These are phyloP conservation scores for Chaetophractus vellerosus DNA, from an alignment of 2,797 vertebrate genomes.

Conservation along the genomic window DNA sequence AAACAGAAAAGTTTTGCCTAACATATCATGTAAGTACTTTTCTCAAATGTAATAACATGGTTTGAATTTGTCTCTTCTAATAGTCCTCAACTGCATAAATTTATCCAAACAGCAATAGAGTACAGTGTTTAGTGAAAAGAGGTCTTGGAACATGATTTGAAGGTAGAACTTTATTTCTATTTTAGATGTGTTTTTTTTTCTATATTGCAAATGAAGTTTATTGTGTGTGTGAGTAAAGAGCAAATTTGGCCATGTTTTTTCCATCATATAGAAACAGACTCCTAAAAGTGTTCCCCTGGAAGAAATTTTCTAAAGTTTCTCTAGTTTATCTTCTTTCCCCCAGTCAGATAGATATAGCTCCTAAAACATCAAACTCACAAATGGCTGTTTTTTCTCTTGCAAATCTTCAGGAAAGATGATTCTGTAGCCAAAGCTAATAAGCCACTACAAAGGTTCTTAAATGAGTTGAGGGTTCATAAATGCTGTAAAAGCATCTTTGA, in stretches of 20 bases:
- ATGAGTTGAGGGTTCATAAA: not conserved
- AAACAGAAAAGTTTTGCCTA: not conserved
- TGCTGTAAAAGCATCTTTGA: not conserved
- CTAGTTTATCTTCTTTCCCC: not conserved
- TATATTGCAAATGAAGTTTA: not conserved
- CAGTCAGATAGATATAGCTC: not conserved
- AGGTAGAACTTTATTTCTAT: slow-evolving; percentile 53
- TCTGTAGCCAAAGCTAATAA: not conserved
- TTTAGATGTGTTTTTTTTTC: slow-evolving; percentile 11
- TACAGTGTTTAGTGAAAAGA: not conserved
- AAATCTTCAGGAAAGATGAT: not conserved
- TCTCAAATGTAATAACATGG: not conserved
- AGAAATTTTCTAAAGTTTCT: not conserved
- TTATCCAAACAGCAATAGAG: not conserved
- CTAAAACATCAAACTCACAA: not conserved
- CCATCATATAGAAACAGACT: not conserved
- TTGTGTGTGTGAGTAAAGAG: not conserved
- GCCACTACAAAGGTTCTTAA: not conserved
- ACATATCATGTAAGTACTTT: not conserved
- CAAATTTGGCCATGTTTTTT: not conserved
- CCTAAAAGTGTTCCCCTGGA: not conserved
- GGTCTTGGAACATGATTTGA: slow-evolving; percentile 8
- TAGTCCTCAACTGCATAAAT: not conserved
- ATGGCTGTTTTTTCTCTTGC: not conserved
- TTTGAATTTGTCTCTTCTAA: slow-evolving; percentile 12